These are phyloP conservation scores for Hypomecis punctinalis DNA, from an alignment of 2,888 invertebrate species.

Conservation along the genomic window DNA sequence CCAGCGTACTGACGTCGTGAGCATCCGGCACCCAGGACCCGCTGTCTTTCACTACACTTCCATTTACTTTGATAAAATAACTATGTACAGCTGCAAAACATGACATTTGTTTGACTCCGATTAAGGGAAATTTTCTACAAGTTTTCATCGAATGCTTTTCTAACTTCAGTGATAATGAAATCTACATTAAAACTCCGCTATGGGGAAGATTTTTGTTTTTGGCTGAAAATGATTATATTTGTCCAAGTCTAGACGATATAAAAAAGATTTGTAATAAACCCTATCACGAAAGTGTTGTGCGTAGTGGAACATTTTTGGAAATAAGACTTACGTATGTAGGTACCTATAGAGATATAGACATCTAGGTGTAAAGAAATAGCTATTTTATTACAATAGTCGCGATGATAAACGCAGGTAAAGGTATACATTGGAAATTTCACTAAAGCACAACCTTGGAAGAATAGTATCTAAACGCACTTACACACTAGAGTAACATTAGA, in stretches of 20 bases:
- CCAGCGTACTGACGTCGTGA: constrained; percentile 24
- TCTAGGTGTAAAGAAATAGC: constrained; percentile 58
- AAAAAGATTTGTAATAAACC: constrained; percentile 58
- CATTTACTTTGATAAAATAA: not conserved
- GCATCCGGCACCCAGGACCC: constrained; percentile 16
- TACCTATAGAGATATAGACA: constrained; percentile 62
- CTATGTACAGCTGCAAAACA: constrained; percentile 16
- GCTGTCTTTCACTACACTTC: constrained; percentile 19
- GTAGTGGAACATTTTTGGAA: constrained; percentile 77
- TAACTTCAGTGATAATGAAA: constrained; percentile 34
- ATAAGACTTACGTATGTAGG: constrained; percentile 65
- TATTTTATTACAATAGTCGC: constrained; percentile 57
- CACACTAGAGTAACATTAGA: constrained; percentile 77
- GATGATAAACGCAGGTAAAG: constrained; percentile 61
- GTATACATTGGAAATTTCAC: constrained; percentile 76
- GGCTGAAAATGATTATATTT: constrained; percentile 54
- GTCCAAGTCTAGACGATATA: constrained; percentile 54
- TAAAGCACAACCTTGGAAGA: constrained; percentile 85
- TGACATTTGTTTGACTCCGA: constrained; percentile 16
- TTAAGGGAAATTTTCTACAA: constrained; percentile 16
- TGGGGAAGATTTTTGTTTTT: constrained; percentile 48
- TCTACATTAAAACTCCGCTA: constrained; percentile 32
- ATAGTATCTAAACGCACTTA: constrained; percentile 83
- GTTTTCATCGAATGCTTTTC: constrained; percentile 29
- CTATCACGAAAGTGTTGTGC: constrained; percentile 81